Evolutionary conservation across 2,113 vertebrate species (phyloP).

Genomic region (Seriola dumerili): DNA sequence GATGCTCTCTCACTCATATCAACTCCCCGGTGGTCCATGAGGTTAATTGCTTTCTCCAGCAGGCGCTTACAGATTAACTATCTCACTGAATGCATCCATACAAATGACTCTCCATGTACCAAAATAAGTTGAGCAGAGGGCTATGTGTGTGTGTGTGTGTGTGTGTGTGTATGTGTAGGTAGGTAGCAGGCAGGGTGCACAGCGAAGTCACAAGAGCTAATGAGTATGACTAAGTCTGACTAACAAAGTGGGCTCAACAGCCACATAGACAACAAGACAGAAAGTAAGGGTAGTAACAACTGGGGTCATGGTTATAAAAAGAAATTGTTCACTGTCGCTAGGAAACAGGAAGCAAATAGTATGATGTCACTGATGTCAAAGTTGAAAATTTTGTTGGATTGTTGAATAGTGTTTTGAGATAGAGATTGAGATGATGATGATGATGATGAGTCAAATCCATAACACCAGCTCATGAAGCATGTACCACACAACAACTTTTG

Average conservation of each 20-base stretch:
- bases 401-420: no score
- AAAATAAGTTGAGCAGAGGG: slow-evolving; percentile 33
- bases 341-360: no score
- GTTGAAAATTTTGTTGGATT: no score
- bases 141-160: slow-evolving; percentile 29
- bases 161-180: slow-evolving; percentile 14
- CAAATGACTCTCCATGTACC: slow-evolving; percentile 69
- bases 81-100: slow-evolving; percentile 72
- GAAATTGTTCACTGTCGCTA: no score
- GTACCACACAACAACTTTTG: no score
- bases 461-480: no score
- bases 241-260: slow-evolving; percentile 14
- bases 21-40: slow-evolving; percentile 59
- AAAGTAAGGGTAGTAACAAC: no score
- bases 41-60: slow-evolving; percentile 80
- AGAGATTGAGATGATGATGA: no score
- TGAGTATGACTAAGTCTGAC: slow-evolving; percentile 44
- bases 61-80: slow-evolving; percentile 72
- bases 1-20: slow-evolving; percentile 65
- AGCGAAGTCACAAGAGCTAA: slow-evolving; percentile 47
- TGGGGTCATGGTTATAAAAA: no score
- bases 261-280: not conserved
- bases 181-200: slow-evolving; percentile 29
- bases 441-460: no score
- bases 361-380: no score